Evolutionary conservation across 2,113 vertebrate genomes (phyloP), one percentile per base, ranked within the genome.

Genomic region (Mesembrinibis cayennensis): DNA sequence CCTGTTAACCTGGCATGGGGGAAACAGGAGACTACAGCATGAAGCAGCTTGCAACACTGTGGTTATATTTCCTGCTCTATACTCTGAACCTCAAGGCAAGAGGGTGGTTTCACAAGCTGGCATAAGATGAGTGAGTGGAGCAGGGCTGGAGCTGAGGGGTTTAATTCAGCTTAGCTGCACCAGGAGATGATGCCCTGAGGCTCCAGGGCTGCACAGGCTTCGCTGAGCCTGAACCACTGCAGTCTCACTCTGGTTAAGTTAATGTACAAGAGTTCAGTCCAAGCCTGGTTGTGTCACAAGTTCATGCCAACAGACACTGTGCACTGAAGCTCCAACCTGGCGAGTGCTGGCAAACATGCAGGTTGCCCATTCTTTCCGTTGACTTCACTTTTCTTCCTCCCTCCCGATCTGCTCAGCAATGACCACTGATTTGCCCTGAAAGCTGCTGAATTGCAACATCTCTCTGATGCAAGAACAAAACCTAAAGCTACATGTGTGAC

Each of bases 271-370:
- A 25, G 10, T n/a, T 58, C 40, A 76, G 0, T 27, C 25, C n/a
- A 58, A 94, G 20, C 20, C 72, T 36, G 32, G 4, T 3, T 73
- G 42, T 74, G 81, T 87, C 59, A 67, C 25, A 29, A 45, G 20
- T 50, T 73, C 30, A 4, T 17, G 16, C 12, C 32, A 50, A 66
- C 29, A 89, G 59, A 83, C 80, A 58, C 13, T 1, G 4, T 2
- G 8, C 9, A 1, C 59, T 81, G 86, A 66, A 32, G 16, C 52
- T 42, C 38, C 22, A 42, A 6, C 13, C 27, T 32, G 32, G 29
- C 0, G 1, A 84, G 21, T 25, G 32, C 63, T 74, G 38, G 66
- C 22, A 63, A 58, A 50, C 0, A 0, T 20, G 22, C 25, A 76
- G 9, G 22, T 34, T 78, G 78, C 7, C 13, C 11, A 17, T 79